Percentiles rank a stretch among this genome's conserved stretches.
Conservation (phyloP, 2,888 invertebrate species). For the Nezara viridula region DNA sequence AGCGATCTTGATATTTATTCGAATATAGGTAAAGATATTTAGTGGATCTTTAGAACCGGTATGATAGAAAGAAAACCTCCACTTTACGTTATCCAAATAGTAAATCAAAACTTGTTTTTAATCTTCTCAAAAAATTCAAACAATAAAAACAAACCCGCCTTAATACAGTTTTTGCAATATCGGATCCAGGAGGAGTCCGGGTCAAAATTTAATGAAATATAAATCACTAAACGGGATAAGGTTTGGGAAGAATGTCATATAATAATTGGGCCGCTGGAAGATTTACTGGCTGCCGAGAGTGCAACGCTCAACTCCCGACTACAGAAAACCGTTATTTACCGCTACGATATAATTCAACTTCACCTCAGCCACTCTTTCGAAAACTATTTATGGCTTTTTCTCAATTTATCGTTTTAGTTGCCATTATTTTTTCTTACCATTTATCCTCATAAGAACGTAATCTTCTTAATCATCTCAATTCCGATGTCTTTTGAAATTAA, state of each 20-base stretch:
- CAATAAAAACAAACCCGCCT: background rate
- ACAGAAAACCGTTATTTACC: conserved; percentile 40
- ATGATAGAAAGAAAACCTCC: no score
- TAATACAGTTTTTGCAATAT: background rate
- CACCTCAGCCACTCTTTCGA: conserved; percentile 38
- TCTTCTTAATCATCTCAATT: background rate
- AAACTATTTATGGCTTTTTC: conserved; percentile 41
- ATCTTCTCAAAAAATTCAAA: background rate
- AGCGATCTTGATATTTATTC: no score
- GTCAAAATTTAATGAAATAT: conserved; percentile 34
- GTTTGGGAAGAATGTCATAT: conserved; percentile 42
- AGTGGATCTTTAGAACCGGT: no score
- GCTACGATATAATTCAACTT: conserved; percentile 35
- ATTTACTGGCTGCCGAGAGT: conserved; percentile 42
- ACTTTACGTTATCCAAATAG: no score
- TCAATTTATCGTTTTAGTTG: conserved; percentile 2
- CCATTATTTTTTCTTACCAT: background rate
- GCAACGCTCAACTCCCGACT: conserved; percentile 29
- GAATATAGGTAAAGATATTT: no score
- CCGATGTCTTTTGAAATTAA: background rate
- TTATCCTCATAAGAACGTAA: background rate
- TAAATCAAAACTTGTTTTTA: background rate
- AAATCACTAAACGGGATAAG: background rate
- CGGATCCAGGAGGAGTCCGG: background rate
- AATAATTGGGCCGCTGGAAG: conserved; percentile 26